Percentiles rank a stretch among this genome's conserved stretches.
Conservation (phyloP, 1,140 invertebrate genomes). For the Mercenaria mercenaria region DNA sequence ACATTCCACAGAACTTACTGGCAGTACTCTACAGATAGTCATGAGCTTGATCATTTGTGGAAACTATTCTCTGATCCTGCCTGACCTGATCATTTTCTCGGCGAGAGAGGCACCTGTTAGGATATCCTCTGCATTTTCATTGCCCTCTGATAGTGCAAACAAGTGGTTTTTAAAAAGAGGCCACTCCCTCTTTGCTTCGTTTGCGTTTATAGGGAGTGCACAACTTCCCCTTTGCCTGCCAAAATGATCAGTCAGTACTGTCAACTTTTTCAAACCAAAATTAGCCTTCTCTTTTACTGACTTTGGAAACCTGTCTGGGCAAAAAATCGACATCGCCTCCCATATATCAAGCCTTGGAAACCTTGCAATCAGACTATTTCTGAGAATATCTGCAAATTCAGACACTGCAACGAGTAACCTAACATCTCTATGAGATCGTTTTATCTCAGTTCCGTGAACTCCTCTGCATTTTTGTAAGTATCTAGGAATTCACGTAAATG, state of each 20-base stretch:
- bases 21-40: too few species aligned
- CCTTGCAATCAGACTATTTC: too few species aligned
- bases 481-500: not conserved
- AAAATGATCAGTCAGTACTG: constrained; percentile 22
- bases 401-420: not conserved
- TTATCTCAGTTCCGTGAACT: constrained; percentile 7
- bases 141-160: not conserved
- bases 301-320: constrained; percentile 3
- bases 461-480: not conserved
- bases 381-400: not conserved
- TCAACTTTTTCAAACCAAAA: constrained; percentile 37
- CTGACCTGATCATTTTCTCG: not conserved
- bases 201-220: constrained; percentile 3
- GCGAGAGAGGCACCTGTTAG: not conserved
- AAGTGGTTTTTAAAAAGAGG: constrained; percentile 18
- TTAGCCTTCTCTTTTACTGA: constrained; percentile 11
- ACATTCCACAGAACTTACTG: too few species aligned
- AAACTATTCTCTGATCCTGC: not conserved
- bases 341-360: constrained; percentile 39
- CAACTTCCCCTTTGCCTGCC: not conserved
- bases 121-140: not conserved
- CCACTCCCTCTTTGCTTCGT: not conserved
- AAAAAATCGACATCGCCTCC: constrained; percentile 35
- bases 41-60: too few species aligned
- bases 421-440: not conserved